Evolutionary conservation across 2,113 vertebrate species (phyloP).

Genomic region (Dromaius novaehollandiae): DNA sequence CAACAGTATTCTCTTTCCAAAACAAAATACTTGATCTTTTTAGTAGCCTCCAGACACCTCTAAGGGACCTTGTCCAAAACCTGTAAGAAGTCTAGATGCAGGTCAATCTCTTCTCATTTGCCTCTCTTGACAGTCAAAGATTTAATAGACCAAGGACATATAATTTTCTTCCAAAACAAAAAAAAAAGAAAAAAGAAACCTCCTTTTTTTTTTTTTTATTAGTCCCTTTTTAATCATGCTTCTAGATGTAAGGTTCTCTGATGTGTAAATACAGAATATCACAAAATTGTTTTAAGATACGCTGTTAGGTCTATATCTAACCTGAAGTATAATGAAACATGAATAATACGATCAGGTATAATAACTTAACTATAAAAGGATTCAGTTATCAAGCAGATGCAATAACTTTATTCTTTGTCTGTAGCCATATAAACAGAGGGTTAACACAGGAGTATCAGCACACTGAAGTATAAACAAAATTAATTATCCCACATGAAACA

Average conservation of each 20-base stretch:
- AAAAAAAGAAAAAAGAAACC: too few relatives aligned
- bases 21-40: background rate
- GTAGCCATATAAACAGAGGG: background rate
- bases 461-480: background rate
- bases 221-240: rapidly evolving
- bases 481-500: background rate
- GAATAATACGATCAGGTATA: too few relatives aligned
- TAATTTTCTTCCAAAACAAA: background rate
- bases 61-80: background rate
- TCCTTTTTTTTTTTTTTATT: background rate
- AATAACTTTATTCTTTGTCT: background rate
- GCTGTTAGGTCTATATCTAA: rapidly evolving
- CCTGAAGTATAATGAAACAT: background rate
- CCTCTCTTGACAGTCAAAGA: background rate
- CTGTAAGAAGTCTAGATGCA: background rate
- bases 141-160: rapidly evolving
- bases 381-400: background rate
- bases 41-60: background rate
- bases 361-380: background rate
- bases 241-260: background rate
- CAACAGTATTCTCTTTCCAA: background rate
- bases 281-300: background rate
- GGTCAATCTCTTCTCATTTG: rapidly evolving
- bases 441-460: background rate
- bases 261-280: background rate